Percentiles rank a stretch among this genome's conserved stretches.
These are phyloP conservation scores for Nipponia nippon DNA, from an alignment of 2,113 vertebrate genomes.

Conservation along the genomic window DNA sequence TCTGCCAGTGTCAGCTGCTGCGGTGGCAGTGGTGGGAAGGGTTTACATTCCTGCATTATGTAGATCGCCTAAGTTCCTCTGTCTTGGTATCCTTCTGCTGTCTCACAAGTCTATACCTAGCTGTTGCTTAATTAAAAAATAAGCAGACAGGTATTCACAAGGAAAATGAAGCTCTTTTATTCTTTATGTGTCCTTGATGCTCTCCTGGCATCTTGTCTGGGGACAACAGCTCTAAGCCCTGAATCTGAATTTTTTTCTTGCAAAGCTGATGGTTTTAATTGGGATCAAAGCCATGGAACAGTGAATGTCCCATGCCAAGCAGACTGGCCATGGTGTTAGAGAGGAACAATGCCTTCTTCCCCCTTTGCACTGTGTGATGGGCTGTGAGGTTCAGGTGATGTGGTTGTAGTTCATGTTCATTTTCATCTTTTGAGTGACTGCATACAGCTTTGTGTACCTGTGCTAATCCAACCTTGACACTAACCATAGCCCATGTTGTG, in stretches of 20 bases:
- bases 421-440: not conserved
- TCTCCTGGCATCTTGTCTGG: not conserved
- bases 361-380: rapidly evolving
- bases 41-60: not conserved
- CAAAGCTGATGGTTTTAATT: not conserved
- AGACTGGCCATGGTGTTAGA: not conserved
- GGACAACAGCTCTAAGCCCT: not conserved
- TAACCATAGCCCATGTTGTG: not conserved
- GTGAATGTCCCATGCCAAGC: rapidly evolving
- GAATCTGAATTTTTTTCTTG: not conserved
- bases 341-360: not conserved
- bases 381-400: not conserved
- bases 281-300: not conserved
- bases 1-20: not conserved
- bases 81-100: not conserved
- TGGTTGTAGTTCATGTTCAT: not conserved
- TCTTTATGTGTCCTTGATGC: not conserved
- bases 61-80: not conserved
- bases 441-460: not conserved
- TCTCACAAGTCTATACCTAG: not conserved
- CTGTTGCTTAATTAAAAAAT: constrained; percentile 33
- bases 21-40: rapidly evolving
- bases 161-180: constrained; percentile 9
- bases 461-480: not conserved
- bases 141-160: not conserved